phyloP scores from a whole-genome alignment of 2,113 vertebrate genomes.

The Rhynchopsitta pachyrhyncha region DNA sequence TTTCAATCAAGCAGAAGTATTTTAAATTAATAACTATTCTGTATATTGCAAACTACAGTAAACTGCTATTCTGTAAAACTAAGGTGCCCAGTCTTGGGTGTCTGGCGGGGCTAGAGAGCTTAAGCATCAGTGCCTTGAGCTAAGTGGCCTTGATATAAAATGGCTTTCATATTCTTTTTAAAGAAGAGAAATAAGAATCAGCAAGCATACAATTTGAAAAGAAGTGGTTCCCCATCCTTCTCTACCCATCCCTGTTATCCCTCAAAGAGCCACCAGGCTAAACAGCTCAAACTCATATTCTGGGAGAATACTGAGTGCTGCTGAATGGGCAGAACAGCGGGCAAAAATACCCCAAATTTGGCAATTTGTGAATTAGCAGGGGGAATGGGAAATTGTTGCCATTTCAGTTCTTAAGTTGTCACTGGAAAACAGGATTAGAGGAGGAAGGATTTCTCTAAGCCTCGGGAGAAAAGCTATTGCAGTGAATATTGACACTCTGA shows the following conservation, averaged over 20 bases:
- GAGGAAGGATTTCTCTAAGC: slow-evolving; percentile 33
- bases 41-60: not conserved
- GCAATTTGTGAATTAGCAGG: slow-evolving; percentile 43
- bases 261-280: not conserved
- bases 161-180: not conserved
- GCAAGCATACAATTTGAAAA: not conserved
- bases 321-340: rapidly evolving
- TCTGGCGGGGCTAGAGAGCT: not conserved
- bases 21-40: not conserved
- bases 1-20: not conserved
- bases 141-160: not conserved
- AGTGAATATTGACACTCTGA: not conserved
- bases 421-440: slow-evolving; percentile 45
- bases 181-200: not conserved
- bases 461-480: not conserved
- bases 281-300: rapidly evolving
- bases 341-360: not conserved
- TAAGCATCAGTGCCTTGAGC: not conserved
- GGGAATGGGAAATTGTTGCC: not conserved
- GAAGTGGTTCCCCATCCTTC: not conserved
- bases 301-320: rapidly evolving
- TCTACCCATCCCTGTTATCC: not conserved
- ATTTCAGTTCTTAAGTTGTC: slow-evolving; percentile 38
- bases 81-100: not conserved
- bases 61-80: not conserved